Base-by-base conservation (phyloP, 2,888 invertebrate species). In the Synergus itoensis region DNA sequence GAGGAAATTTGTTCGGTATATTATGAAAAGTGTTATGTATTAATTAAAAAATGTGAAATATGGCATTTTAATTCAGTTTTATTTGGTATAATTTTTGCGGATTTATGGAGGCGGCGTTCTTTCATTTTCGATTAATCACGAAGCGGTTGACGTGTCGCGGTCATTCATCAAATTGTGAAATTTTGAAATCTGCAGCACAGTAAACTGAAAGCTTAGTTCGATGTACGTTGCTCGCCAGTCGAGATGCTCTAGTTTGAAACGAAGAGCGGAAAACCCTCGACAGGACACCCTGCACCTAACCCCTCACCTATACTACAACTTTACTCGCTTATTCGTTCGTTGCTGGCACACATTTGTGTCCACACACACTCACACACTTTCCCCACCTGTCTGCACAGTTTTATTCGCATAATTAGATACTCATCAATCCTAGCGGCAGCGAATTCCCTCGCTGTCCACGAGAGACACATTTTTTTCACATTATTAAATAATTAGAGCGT, bases 121-220 rank as follows among this genome's bases (percentile, higher is more conserved):
- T 88, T 88, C 87, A 84, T 87, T 89, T 88, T 87, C 88, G 89
- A 89, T 89, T 89, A 89, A 89, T 89, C 89, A 89, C 84, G 82
- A 40, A 40, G 36, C 53, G 36, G 53, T 53, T 82, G 82, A 80
- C 79, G 83, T 57, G 77, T 82, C 83, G 79, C 82, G 84, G 83
- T 85, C 87, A 88, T 89, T 89, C 89, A 89, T 89, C 89, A 89
- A 88, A 87, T 84, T 86, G 83, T 73, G 53, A 84, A 87, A 87
- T 85, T 83, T 83, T 80, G 84, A 87, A 86, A 86, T 87, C 86
- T 86, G 87, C 88, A 86, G 85, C 88, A 87, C 85, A 80, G 86
- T 87, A 85, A 87, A 88, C 87, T 82, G 86, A 84, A 81, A 84
- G 81, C 79, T 84, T 79, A 57, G 76, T 83, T 73, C 3, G 75